Evolutionary conservation across 2,113 vertebrate species (phyloP), one percentile per base, ranked within the genome.

Genomic region (Brienomyrus longianalis): DNA sequence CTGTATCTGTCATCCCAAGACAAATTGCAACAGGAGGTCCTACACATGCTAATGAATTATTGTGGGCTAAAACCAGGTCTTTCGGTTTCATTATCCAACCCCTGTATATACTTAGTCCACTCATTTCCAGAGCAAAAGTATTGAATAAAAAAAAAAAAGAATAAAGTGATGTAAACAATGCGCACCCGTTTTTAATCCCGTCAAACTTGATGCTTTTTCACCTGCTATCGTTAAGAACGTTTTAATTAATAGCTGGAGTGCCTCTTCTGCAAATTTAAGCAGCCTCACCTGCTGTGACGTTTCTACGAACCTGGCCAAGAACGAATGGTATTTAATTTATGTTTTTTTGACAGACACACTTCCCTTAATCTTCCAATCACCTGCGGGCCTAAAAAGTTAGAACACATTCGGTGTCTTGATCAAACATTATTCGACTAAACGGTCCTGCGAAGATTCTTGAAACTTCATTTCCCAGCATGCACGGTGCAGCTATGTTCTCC

Each of bases 381-480:
- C 5, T 6, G 35, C n/a, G 74, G 74, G 15, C 13, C 35, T 43
- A 80, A 19, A 80, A 19, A 39, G 15, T 19, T 11, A 3, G 5
- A 3, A 11, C 27, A 31, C 62, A 70, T 27, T 70, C 11, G 10
- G 74, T 80, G 31, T 27, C 15, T 13, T 19, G 31, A 43, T 80
- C 15, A 80, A 39, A 80, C 15, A 43, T 80, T 39, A 80, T 39
- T 43, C 1, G 10, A 39, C 74, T 19, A 7, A 80, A 43, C 74
- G 74, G 15, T 2, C 0, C 35, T 3, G n/a, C 10, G n/a, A 13
- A 70, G 9, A 66, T n/a, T 66, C 0, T 31, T 0, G 70, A 23
- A 91, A 94, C 94, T 92, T 52, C 89, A 92, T 2, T 90, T 93
- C 93, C 93, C 93, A 94, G 70, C 90, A 93, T 62, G n/a, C 92